Evolutionary conservation across 2,888 invertebrate species (phyloP), one percentile per base, ranked within the genome.

Genomic region (Chrysolina americana): DNA sequence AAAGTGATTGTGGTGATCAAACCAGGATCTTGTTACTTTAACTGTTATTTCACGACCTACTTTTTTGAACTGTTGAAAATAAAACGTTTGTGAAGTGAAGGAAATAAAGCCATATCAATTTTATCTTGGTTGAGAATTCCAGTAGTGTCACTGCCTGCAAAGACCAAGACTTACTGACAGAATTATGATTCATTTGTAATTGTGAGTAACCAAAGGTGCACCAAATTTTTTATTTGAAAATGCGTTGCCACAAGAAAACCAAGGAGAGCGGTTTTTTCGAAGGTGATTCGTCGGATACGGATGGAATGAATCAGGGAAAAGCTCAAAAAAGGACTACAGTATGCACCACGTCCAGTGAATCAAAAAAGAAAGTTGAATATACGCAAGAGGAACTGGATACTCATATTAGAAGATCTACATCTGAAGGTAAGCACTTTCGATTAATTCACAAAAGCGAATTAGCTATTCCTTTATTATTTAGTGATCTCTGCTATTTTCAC

Each of bases 181-280:
- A 70, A 75, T 73, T 63, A 75, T 71, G 74, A 68, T 41, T 65
- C 74, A 71, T 68, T 59, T 66, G 19, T 70, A 64, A 71, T 71
- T 76, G 68, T 48, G 21, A 70, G 53, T n/a, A 68, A 47, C 17
- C 17, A 72, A 74, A 68, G 62, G 50, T 44, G 44, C 56, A 48
- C 11, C 41, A 17, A 17, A 8, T 41, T 48, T 44, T 47, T 71
- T 68, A 50, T 56, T 69, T 66, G 74, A 86, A 85, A 81, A 88
- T 88, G 88, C 87, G 88, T 82, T 84, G 85, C 78, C 88, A 88
- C 82, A 88, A 88, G 82, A 88, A 88, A 83, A 88, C 88, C 78
- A 88, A 95, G 90, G 95, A 95, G 89, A 95, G 95, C 87, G 95
- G 95, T 79, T 95, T 94, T 87, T 95, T 94, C 90, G 95, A 95